Conservation (phyloP, 2,113 vertebrate genomes). For the Oryzias curvinotus region DNA sequence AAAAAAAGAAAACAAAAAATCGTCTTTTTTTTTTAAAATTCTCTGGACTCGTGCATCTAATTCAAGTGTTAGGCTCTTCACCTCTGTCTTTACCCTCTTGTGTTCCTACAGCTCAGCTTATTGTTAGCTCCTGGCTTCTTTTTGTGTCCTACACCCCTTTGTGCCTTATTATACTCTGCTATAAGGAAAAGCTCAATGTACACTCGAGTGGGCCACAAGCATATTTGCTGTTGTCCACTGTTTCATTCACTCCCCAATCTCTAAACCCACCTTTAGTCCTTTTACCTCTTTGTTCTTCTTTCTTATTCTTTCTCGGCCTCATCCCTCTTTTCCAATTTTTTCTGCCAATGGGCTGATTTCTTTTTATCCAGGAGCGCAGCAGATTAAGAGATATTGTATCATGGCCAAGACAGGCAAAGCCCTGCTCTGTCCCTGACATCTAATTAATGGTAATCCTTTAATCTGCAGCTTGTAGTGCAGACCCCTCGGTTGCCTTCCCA, state of each 20-base stretch:
- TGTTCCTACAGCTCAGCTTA: slow-evolving; percentile 45
- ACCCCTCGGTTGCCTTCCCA: slow-evolving; percentile 74
- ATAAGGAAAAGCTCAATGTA: slow-evolving; percentile 66
- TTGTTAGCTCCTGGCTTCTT: slow-evolving; percentile 61
- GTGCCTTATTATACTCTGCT: slow-evolving; percentile 66
- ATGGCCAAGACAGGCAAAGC: slow-evolving; percentile 82
- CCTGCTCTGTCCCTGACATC: slow-evolving; percentile 72
- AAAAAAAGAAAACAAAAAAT: background rate
- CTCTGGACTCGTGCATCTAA: background rate
- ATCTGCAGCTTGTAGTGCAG: slow-evolving; percentile 79
- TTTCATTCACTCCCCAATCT: slow-evolving; percentile 58
- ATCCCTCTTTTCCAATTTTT: slow-evolving; percentile 72
- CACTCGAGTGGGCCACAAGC: slow-evolving; percentile 66
- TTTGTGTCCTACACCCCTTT: slow-evolving; percentile 49
- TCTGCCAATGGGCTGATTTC: slow-evolving; percentile 83
- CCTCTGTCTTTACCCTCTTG: slow-evolving; percentile 35
- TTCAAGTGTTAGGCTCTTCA: slow-evolving; percentile 59
- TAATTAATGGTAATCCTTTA: slow-evolving; percentile 95
- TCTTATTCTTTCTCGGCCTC: slow-evolving; percentile 54
- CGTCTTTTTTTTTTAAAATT: background rate
- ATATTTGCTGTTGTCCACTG: slow-evolving; percentile 52
- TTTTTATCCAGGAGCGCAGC: slow-evolving; percentile 80
- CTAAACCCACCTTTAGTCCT: slow-evolving; percentile 45
- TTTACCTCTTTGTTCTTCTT: slow-evolving; percentile 65
- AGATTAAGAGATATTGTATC: slow-evolving; percentile 89